These are phyloP conservation scores for Hypolimnas misippus DNA, from an alignment of 2,888 invertebrate genomes.

Conservation along the genomic window DNA sequence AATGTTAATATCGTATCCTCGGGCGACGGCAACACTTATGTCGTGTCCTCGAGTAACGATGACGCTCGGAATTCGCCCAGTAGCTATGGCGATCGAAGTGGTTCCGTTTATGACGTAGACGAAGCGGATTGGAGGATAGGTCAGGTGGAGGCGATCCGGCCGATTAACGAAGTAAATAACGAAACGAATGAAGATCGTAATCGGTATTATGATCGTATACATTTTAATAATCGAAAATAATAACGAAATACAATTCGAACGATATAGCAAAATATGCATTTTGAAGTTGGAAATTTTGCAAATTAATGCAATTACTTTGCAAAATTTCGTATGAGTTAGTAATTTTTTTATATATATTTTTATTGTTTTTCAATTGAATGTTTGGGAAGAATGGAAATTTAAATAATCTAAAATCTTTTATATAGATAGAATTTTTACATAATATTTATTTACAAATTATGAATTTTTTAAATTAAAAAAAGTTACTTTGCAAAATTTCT, in stretches of 20 bases:
- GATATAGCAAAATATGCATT: no score
- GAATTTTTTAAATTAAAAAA: background rate
- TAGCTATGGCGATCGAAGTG: background rate
- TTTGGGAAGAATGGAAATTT: background rate
- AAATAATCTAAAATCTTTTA: background rate
- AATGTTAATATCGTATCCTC: no score
- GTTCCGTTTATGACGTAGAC: slow-evolving; percentile 23
- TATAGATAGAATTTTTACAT: no score
- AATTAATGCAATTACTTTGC: background rate
- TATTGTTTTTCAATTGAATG: background rate
- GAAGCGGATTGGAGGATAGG: slow-evolving; percentile 30
- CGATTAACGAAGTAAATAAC: slow-evolving; percentile 2
- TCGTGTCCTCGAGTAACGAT: background rate
- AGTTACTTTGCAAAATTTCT: background rate
- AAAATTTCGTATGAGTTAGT: background rate
- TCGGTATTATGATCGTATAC: background rate
- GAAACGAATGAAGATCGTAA: background rate
- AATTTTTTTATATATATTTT: background rate
- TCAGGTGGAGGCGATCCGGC: slow-evolving; percentile 14
- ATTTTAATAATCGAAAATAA: background rate
- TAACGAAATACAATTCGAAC: no score
- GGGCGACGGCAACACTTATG: no score
- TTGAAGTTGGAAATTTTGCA: no score
- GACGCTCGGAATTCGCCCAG: no score
- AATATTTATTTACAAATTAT: no score